phyloP scores from a whole-genome alignment of 2,888 invertebrate species.

The Aspidiotus destructor region DNA sequence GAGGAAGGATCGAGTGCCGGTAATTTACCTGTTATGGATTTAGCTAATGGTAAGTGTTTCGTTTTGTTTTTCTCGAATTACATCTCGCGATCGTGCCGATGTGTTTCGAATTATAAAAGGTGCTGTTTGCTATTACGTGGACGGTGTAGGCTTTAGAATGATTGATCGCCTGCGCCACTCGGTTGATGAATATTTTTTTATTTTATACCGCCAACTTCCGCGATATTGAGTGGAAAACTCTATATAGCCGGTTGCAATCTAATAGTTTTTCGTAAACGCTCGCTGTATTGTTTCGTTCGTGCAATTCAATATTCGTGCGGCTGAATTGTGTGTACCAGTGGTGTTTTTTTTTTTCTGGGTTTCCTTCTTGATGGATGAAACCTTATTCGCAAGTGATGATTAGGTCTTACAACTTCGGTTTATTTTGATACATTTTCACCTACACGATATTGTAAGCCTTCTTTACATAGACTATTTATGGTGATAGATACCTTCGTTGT shows the following conservation, averaged over 20 bases:
- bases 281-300: background rate
- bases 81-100: too few species aligned
- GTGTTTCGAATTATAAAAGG: too few species aligned
- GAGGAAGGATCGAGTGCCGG: slow-evolving; percentile 41
- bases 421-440: background rate
- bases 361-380: background rate
- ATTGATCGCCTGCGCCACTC: too few species aligned
- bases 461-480: too few species aligned
- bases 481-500: too few species aligned
- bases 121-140: too few species aligned
- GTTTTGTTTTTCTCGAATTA: too few species aligned
- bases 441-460: too few species aligned
- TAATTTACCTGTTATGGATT: slow-evolving; percentile 13
- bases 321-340: background rate
- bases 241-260: background rate
- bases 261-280: background rate
- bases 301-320: slow-evolving; percentile 2
- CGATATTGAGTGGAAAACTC: background rate
- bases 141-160: too few species aligned
- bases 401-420: background rate
- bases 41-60: slow-evolving; percentile 18
- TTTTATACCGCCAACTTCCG: too few species aligned
- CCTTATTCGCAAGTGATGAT: background rate
- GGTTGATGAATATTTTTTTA: too few species aligned
- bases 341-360: background rate